A percentile compares a stretch with the other conserved stretches of the same genome.
Conservation (phyloP, 2,113 vertebrate species). For the Corythornis madagascariensis region DNA sequence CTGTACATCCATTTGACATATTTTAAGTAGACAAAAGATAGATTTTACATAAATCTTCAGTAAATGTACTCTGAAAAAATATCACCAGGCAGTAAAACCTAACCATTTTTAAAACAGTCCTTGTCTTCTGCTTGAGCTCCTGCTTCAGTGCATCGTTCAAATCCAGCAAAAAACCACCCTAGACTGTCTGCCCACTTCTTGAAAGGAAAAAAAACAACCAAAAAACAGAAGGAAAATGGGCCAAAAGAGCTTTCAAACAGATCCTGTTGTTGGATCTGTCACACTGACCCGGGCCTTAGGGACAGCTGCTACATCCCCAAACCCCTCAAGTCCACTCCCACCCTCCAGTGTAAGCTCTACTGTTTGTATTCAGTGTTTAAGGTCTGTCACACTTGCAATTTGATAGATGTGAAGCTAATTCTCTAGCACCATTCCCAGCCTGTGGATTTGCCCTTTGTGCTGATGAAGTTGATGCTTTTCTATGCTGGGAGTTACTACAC, state of each 20-base stretch:
- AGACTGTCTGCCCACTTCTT: background rate
- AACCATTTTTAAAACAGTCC: constrained; percentile 32
- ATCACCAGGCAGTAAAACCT: constrained; percentile 29
- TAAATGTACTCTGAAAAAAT: constrained; percentile 49
- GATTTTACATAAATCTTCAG: constrained; percentile 69
- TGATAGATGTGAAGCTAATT: background rate
- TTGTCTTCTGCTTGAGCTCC: constrained; percentile 17
- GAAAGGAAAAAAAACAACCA: background rate
- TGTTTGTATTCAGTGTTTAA: background rate
- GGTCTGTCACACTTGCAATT: background rate
- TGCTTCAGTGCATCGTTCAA: background rate
- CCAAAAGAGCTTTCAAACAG: background rate
- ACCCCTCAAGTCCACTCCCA: background rate
- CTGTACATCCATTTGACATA: constrained; percentile 56
- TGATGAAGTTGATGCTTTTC: background rate
- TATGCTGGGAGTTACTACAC: background rate
- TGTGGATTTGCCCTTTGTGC: background rate
- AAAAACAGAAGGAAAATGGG: background rate
- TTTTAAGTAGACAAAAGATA: constrained; percentile 66
- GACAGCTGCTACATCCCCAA: background rate
- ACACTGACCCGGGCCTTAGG: background rate
- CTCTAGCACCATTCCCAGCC: background rate
- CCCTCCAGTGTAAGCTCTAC: background rate
- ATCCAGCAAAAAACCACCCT: background rate
- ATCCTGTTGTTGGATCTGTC: background rate